Evolutionary conservation across 2,888 invertebrate species (phyloP), one percentile per base, ranked within the genome.

Genomic region (Hypena proboscidalis): DNA sequence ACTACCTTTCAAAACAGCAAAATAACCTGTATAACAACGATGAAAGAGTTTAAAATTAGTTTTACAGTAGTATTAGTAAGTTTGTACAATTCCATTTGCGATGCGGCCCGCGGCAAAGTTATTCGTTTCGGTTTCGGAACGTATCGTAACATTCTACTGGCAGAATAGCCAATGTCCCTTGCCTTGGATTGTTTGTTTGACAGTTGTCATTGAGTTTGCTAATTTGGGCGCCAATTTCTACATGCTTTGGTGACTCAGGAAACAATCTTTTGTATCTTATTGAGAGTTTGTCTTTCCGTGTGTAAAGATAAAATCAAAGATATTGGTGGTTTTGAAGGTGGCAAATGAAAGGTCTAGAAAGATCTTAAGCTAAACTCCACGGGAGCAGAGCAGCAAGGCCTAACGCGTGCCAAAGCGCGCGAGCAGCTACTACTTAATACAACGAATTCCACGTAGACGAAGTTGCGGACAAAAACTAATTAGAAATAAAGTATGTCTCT

Each of bases 151-250:
- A 74, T 58, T 74, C 47, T 67, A 75, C 73, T 56, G 74, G 69
- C 67, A 74, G 88, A 85, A 89, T 89, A 82, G 67, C 58, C 71
- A 83, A 83, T 83, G 75, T 38, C 57, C 58, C 53, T 74, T 69
- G 72, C 70, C 74, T 65, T 60, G 51, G 66, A 70, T 68, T 67
- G 61, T 58, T 70, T 56, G 60, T 64, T 60, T 60, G 59, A 57
- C 66, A 58, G 39, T 44, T 70, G 69, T 66, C 65, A 66, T 58
- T 42, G 58, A 30, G 23, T 29, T 39, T 27, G 57, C 60, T 46
- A 51, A 60, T 53, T 66, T 67, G 54, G 57, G 62, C 58, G 60
- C 55, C 38, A 50, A 44, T 54, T 58, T 31, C 15, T 17, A 15
- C 19, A 29, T 13, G n/a, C n/a, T n/a, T n/a, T n/a, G n/a, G n/a